Percentiles rank a stretch among this genome's conserved stretches.
These are phyloP conservation scores for Oligia latruncula DNA, from an alignment of 2,888 invertebrate genomes.

Conservation along the genomic window DNA sequence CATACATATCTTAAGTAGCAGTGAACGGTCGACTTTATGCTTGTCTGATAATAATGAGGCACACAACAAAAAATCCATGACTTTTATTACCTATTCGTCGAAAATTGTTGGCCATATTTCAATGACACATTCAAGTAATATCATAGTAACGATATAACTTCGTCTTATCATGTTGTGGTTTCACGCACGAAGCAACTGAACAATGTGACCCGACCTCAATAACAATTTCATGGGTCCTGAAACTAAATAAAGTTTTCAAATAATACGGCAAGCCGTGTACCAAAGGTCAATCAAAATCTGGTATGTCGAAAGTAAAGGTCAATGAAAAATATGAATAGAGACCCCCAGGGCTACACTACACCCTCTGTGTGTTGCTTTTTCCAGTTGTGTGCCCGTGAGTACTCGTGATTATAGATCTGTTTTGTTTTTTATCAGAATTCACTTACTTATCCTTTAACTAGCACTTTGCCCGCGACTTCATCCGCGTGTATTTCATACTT, in stretches of 20 bases:
- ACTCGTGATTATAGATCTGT: background rate
- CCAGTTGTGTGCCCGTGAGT: background rate
- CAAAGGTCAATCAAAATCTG: slow-evolving; percentile 6
- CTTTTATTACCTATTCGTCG: background rate
- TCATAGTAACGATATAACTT: background rate
- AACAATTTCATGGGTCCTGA: slow-evolving; percentile 1
- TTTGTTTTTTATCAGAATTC: background rate
- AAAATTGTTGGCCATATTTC: background rate
- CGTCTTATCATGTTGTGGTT: background rate
- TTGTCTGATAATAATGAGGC: too few species aligned
- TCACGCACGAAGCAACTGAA: slow-evolving; percentile 14
- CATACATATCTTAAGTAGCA: background rate
- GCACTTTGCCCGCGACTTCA: too few species aligned
- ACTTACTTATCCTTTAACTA: too few species aligned
- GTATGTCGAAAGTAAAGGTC: background rate
- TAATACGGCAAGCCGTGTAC: background rate
- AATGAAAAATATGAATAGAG: background rate
- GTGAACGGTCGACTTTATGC: background rate
- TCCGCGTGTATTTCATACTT: too few species aligned
- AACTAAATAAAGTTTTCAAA: slow-evolving; percentile 21
- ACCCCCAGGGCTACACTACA: too few species aligned
- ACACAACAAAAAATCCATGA: background rate
- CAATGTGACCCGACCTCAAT: slow-evolving; percentile 3
- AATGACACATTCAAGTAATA: background rate
- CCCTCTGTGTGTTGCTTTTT: background rate